Base-by-base conservation (phyloP, 2,797 vertebrate species). In the Falco peregrinus region DNA sequence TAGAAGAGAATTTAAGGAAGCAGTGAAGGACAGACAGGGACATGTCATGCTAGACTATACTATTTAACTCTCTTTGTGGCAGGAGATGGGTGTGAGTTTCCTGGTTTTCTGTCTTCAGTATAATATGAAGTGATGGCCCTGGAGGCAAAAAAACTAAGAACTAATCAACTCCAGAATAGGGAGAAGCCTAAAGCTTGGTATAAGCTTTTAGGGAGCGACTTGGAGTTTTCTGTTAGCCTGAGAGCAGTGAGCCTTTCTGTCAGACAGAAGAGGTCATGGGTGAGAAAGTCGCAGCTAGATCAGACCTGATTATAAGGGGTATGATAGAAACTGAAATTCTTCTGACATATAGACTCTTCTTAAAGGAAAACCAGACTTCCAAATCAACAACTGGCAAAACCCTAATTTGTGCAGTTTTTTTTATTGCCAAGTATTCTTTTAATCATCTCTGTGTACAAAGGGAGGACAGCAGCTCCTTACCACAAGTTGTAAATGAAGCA, bases 101-200 rank as follows among this genome's bases (percentile, higher is more conserved):
- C 50, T 69, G 67, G 2, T 11, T 63, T 81, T 76, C 54, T 77
- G 63, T 87, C 78, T 85, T 94, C 67, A 70, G 10, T 89, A 5
- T 96, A 84, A 96, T 92, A 31, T 8, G 67, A 96, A 92, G 78
- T 96, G 95, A 94, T 87, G 41, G 39, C 90, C 18, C 92, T 92
- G 51, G 67, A 95, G 89, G 95, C 89, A 90, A 95, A 89, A 94
- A 83, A 6, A 0, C 14, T 0, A 57, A 87, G 51, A 96, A 67
- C 92, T 95, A 90, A 92, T 77, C 81, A 94, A 94, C 81, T 95
- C 25, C 74, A 53, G 78, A 84, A 14, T 0, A 60, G 35, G n/a
- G 51, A 89, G 80, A 82, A 89, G 78, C 90, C 95, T 84, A 53
- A 67, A 87, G 90, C 80, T 90, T 70, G 14, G 6, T n/a, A 41